Percentiles rank a stretch among this genome's conserved stretches.
These are phyloP conservation scores for Oscheius sp. DNA, from an alignment of 1,140 invertebrate species.

Conservation along the genomic window DNA sequence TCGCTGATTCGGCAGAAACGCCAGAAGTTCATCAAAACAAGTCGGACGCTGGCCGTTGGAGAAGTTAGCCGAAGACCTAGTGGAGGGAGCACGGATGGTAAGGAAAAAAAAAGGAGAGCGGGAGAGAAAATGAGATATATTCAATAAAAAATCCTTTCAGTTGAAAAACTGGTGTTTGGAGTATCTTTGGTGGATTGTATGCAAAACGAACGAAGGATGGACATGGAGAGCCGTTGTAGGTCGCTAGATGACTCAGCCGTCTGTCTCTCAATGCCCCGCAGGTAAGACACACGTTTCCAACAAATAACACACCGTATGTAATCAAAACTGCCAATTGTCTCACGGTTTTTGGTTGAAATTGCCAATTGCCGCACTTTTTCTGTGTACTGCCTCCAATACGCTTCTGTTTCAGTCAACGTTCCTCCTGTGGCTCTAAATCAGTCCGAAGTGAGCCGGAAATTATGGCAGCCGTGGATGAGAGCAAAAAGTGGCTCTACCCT, in stretches of 20 bases:
- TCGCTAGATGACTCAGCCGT: constrained; percentile 23
- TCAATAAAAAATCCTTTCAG: too few species aligned
- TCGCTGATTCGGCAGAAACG: constrained; percentile 25
- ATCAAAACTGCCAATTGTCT: too few species aligned
- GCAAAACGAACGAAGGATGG: constrained; percentile 22
- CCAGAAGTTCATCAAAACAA: constrained; percentile 23
- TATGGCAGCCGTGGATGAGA: constrained; percentile 15
- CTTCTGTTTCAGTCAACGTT: not conserved
- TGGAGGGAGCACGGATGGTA: constrained; percentile 7
- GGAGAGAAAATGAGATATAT: too few species aligned
- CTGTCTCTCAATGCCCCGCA: not conserved
- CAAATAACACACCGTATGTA: too few species aligned
- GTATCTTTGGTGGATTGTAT: constrained; percentile 33
- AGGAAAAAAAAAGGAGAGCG: too few species aligned
- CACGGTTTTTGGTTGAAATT: not conserved
- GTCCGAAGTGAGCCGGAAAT: constrained; percentile 26
- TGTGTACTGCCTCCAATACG: not conserved
- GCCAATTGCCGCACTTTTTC: too few species aligned
- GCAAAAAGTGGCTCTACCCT: constrained; percentile 28
- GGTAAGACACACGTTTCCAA: not conserved
- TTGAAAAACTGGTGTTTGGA: constrained; percentile 24
- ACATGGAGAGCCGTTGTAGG: constrained; percentile 28
- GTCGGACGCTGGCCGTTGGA: constrained; percentile 2
- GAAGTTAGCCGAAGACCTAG: constrained; percentile 15
- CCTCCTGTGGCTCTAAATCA: constrained; percentile 6